Evolutionary conservation across 2,113 vertebrate species (phyloP).

Genomic region (Solenodon paradoxus): DNA sequence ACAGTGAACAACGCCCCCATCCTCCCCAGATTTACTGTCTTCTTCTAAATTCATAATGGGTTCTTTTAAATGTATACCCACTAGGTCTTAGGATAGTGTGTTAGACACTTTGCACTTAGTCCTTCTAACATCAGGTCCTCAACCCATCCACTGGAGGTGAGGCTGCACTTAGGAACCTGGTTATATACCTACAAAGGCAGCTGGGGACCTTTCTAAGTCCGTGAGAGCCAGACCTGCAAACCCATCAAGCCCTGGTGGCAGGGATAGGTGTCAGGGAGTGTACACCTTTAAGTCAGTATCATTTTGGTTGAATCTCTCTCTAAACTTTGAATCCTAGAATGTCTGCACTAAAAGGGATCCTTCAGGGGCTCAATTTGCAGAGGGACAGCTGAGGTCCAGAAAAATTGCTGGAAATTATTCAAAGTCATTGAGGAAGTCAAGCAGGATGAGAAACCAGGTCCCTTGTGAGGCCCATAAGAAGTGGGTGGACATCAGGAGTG

Average conservation of each 20-base stretch:
- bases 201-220: not conserved
- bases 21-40: too few species aligned
- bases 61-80: not conserved
- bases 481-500: not conserved
- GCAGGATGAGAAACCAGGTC: not conserved
- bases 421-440: not conserved
- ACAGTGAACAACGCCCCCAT: not conserved
- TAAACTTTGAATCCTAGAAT: too few species aligned
- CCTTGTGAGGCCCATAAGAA: not conserved
- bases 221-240: not conserved
- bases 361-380: not conserved
- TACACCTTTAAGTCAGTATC: not conserved
- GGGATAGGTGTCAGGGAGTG: not conserved
- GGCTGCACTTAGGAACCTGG: too few species aligned
- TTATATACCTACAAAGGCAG: too few species aligned
- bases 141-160: too few species aligned
- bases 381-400: not conserved
- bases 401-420: not conserved
- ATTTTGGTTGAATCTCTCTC: not conserved
- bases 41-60: not conserved
- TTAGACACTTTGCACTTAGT: not conserved
- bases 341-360: not conserved
- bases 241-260: not conserved
- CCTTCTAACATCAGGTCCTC: too few species aligned
- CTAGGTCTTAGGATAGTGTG: not conserved